Evolutionary conservation across 2,113 vertebrate genomes (phyloP).

Genomic region (Gila orcuttii): DNA sequence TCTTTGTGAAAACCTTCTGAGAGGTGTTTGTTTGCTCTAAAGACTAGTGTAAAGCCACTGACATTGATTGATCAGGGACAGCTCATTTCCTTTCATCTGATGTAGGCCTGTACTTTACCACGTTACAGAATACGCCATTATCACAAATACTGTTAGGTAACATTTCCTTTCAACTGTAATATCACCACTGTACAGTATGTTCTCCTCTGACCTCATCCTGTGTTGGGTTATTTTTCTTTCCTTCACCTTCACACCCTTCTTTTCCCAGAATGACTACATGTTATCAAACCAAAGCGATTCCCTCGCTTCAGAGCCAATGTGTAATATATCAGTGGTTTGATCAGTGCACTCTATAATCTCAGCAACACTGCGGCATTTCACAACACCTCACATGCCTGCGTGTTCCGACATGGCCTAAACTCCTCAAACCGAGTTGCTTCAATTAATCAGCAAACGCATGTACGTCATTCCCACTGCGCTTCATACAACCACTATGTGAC

Average conservation of each 20-base stretch:
- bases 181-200: constrained; percentile 44
- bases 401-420: constrained; percentile 69
- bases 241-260: constrained; percentile 15
- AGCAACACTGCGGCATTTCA: constrained; percentile 63
- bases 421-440: constrained; percentile 45
- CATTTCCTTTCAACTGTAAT: constrained; percentile 12
- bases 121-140: not conserved
- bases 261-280: constrained; percentile 58
- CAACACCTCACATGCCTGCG: constrained; percentile 63
- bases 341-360: constrained; percentile 61
- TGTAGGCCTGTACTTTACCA: constrained; percentile 24
- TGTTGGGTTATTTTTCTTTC: constrained; percentile 30
- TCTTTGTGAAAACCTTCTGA: not conserved
- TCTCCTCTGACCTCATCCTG: constrained; percentile 55
- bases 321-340: constrained; percentile 67
- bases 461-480: constrained; percentile 59
- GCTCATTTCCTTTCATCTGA: constrained; percentile 52
- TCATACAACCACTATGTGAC: constrained; percentile 58
- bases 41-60: not conserved
- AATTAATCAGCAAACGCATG: constrained; percentile 64
- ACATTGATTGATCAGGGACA: constrained; percentile 33
- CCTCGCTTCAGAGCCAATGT: constrained; percentile 60
- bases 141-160: constrained; percentile 49
- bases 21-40: not conserved
- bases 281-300: constrained; percentile 63